Percentiles rank a stretch among this genome's conserved stretches.
phyloP scores from a whole-genome alignment of 1,140 invertebrate species.

The Cydia fagiglandana region DNA sequence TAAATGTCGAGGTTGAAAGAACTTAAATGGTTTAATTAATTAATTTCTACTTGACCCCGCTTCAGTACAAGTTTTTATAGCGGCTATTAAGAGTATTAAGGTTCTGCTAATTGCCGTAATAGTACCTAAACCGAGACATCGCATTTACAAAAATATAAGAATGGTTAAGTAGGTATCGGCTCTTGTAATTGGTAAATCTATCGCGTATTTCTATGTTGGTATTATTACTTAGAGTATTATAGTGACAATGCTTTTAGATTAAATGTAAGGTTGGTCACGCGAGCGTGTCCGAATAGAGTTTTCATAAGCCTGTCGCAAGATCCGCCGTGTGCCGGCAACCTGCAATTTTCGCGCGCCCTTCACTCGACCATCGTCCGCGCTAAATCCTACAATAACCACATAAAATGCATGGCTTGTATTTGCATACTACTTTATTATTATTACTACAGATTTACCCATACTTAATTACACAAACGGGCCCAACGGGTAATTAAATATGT shows the following conservation, averaged over 20 bases:
- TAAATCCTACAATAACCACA: conserved; percentile 12
- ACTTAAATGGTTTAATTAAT: conserved; percentile 12
- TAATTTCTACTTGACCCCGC: conserved; percentile 5
- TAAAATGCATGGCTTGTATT: background rate
- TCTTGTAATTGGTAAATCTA: background rate
- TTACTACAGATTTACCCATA: background rate
- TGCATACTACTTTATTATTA: background rate
- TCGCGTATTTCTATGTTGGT: background rate
- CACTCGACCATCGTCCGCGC: conserved; percentile 6
- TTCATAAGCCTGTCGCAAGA: conserved; percentile 23
- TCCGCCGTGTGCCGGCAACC: conserved; percentile 14
- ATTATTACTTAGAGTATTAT: background rate
- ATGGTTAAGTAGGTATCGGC: background rate
- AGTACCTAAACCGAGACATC: background rate
- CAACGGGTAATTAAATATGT: too few species aligned
- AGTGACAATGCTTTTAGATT: conserved; percentile 3
- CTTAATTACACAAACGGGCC: too few species aligned
- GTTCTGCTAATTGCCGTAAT: too few species aligned
- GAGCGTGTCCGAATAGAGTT: conserved; percentile 21
- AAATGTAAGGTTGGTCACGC: conserved; percentile 11
- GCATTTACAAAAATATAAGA: background rate
- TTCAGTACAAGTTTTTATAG: background rate
- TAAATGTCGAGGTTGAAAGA: conserved; percentile 1
- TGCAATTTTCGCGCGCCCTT: conserved; percentile 25
- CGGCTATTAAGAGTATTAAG: background rate